phyloP scores from a whole-genome alignment of 2,113 vertebrate genomes.

The Psilopsiagon aurifrons region DNA sequence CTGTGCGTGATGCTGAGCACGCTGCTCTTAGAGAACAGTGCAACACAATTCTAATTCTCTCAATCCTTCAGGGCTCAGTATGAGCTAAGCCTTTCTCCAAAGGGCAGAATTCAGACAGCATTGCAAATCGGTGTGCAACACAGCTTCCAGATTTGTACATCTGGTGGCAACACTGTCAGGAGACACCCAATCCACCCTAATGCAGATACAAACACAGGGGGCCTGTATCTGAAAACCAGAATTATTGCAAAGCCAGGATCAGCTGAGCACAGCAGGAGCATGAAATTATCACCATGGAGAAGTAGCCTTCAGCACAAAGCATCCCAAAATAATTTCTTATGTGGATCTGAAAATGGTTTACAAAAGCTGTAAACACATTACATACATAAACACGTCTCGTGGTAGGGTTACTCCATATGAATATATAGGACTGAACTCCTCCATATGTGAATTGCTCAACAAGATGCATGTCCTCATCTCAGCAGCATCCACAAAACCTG shows the following conservation, averaged over 20 bases:
- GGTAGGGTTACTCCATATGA: neutral
- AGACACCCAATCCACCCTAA: neutral
- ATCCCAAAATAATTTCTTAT: neutral
- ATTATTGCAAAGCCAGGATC: neutral
- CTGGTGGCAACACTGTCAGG: neutral
- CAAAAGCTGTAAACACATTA: neutral
- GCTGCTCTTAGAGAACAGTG: neutral
- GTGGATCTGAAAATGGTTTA: neutral
- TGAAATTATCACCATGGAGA: constrained; percentile 32
- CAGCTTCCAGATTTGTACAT: neutral
- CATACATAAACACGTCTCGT: neutral
- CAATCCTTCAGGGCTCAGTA: rapidly evolving
- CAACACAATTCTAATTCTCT: neutral
- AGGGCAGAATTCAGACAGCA: neutral
- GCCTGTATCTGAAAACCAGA: neutral
- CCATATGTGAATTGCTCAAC: neutral
- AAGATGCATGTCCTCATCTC: neutral
- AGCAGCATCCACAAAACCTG: neutral
- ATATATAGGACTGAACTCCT: neutral
- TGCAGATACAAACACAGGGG: neutral
- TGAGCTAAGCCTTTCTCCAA: neutral
- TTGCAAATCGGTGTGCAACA: rapidly evolving
- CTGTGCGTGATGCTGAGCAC: neutral
- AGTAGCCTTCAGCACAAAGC: neutral
- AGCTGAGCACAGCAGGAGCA: neutral